These are phyloP conservation scores for Polypterus bichir DNA, from an alignment of 2,113 vertebrate genomes.

Conservation along the genomic window DNA sequence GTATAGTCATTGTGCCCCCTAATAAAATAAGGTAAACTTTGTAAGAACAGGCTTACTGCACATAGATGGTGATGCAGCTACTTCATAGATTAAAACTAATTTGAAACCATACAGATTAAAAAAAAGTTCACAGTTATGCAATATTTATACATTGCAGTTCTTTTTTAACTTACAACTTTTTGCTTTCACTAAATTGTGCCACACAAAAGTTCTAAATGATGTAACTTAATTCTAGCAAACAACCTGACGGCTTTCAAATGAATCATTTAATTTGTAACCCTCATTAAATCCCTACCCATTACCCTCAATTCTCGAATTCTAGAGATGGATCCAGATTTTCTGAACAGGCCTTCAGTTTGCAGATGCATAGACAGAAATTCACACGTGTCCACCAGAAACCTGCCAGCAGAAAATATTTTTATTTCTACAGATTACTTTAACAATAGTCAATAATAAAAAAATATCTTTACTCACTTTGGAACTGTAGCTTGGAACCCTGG, in stretches of 20 bases:
- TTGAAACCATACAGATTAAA: too few relatives aligned
- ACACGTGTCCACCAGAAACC: slow-evolving; percentile 41
- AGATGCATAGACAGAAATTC: slow-evolving; percentile 32
- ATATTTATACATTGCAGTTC: slow-evolving; percentile 10
- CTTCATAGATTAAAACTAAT: too few relatives aligned
- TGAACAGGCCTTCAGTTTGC: slow-evolving; percentile 39
- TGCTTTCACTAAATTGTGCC: too few relatives aligned
- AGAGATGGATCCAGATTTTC: slow-evolving; percentile 39
- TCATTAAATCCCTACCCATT: background rate
- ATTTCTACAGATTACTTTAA: background rate
- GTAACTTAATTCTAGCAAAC: too few relatives aligned
- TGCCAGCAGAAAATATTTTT: slow-evolving; percentile 8
- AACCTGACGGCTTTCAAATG: background rate
- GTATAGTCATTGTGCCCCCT: too few relatives aligned
- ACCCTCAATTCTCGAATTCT: slow-evolving; percentile 41
- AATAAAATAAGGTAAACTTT: too few relatives aligned
- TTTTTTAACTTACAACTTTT: too few relatives aligned
- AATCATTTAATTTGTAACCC: too few relatives aligned
- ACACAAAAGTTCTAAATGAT: background rate
- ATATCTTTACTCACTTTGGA: slow-evolving; percentile 32
- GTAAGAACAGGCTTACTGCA: too few relatives aligned
- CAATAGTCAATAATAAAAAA: background rate
- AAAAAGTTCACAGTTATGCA: slow-evolving; percentile 35
- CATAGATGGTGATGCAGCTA: too few relatives aligned
- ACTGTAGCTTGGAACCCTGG: slow-evolving; percentile 21